Percentiles rank a stretch among this genome's conserved stretches.
Conservation (phyloP, 2,888 invertebrate species). For the Cyaniris semiargus region DNA sequence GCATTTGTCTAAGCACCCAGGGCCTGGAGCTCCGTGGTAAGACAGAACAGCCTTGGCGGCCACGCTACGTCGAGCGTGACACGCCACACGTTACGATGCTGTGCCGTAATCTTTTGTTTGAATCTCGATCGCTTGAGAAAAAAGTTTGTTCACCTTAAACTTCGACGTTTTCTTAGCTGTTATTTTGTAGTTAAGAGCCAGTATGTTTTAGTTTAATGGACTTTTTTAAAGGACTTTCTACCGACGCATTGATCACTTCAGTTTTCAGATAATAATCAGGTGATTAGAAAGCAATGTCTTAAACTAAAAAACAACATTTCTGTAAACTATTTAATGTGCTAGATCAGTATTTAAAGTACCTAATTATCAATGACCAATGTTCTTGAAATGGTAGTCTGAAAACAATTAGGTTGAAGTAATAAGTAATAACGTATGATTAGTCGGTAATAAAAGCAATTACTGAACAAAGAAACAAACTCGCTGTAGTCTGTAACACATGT, state of each 20-base stretch:
- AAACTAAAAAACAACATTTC: not conserved
- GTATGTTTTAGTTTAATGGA: not conserved
- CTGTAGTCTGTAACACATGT: too few relatives aligned
- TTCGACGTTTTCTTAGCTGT: not conserved
- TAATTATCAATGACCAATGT: not conserved
- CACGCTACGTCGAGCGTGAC: slow-evolving; percentile 71
- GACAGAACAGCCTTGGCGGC: slow-evolving; percentile 70
- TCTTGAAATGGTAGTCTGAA: not conserved
- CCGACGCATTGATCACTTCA: not conserved
- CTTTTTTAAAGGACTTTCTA: not conserved
- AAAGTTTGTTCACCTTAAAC: slow-evolving; percentile 17
- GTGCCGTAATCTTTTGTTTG: slow-evolving; percentile 38
- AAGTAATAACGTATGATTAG: slow-evolving; percentile 35
- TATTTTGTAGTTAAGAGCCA: not conserved
- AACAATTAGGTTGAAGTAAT: not conserved
- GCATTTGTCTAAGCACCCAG: slow-evolving; percentile 7
- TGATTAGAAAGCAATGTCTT: not conserved
- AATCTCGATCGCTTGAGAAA: slow-evolving; percentile 9
- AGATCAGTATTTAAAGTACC: not conserved
- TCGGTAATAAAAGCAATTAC: slow-evolving; percentile 37
- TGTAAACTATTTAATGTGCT: not conserved
- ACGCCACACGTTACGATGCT: slow-evolving; percentile 51
- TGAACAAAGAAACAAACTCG: not conserved
- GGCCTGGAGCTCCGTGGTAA: slow-evolving; percentile 44
- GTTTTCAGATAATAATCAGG: not conserved